Conservation (phyloP, 2,113 vertebrate species). For the Spilogale gracilis region DNA sequence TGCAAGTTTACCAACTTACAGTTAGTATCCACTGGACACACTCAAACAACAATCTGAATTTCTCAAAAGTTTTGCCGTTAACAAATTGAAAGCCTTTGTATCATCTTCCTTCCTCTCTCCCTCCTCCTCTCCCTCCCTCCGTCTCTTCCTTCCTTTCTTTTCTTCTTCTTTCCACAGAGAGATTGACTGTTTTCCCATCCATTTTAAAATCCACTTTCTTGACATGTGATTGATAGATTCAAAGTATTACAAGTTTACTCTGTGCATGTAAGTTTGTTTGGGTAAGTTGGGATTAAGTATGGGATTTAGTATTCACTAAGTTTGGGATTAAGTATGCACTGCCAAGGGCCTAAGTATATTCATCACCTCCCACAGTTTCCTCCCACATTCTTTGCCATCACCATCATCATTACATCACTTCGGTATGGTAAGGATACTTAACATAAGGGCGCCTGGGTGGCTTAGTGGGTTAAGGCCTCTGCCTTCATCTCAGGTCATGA, state of each 20-base stretch:
- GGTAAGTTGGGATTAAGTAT: neutral
- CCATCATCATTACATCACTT: neutral
- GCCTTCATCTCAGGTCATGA: no score
- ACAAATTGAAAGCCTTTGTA: neutral
- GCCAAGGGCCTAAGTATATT: neutral
- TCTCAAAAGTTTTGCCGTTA: neutral
- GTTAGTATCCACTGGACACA: accelerated
- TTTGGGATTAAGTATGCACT: neutral
- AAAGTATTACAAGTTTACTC: neutral
- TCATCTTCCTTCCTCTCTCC: no score
- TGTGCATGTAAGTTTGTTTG: no score
- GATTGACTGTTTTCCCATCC: neutral
- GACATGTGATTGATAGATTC: neutral
- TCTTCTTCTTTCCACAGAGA: neutral
- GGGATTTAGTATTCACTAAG: neutral
- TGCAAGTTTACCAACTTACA: neutral
- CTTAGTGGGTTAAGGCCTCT: no score
- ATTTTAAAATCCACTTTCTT: neutral
- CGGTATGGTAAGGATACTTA: neutral
- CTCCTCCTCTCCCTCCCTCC: accelerated
- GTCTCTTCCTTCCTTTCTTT: neutral
- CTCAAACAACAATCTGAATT: neutral
- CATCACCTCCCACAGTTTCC: neutral
- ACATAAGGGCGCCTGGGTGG: neutral
- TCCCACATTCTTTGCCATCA: neutral